Percentiles rank a stretch among this genome's conserved stretches.
phyloP scores from a whole-genome alignment of 2,113 vertebrate species.

The Dolichallabes microphthalmus region DNA sequence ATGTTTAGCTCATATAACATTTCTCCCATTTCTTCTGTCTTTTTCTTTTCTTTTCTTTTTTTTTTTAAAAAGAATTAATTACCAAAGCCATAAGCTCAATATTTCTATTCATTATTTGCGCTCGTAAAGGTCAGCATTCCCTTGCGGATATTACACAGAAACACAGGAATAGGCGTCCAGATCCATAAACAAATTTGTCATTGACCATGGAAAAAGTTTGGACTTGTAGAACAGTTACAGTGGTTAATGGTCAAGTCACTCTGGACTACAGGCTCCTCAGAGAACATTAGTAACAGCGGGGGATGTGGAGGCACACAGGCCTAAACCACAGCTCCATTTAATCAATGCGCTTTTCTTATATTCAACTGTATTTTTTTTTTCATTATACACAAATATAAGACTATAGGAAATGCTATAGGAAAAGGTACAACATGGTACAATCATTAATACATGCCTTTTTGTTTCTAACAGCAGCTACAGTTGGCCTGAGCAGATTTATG shows the following conservation, averaged over 20 bases:
- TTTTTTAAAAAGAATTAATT: constrained; percentile 43
- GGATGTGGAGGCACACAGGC: background rate
- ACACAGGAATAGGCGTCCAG: constrained; percentile 41
- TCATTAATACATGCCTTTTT: background rate
- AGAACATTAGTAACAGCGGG: constrained; percentile 17
- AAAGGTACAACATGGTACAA: background rate
- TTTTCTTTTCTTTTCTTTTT: constrained; percentile 5
- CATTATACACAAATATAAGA: background rate
- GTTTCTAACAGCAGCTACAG: background rate
- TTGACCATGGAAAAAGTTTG: constrained; percentile 27
- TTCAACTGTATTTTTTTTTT: background rate
- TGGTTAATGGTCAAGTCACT: constrained; percentile 37
- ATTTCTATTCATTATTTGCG: constrained; percentile 38
- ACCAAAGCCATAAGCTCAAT: constrained; percentile 46
- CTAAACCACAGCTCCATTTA: constrained; percentile 2
- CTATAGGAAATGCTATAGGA: background rate
- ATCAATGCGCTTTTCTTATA: background rate
- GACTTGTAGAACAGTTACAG: constrained; percentile 36
- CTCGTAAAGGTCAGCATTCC: constrained; percentile 44
- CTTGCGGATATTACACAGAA: constrained; percentile 33
- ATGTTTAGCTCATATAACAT: constrained; percentile 21
- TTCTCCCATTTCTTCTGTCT: background rate
- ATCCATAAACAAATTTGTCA: constrained; percentile 53
- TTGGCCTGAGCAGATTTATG: background rate
- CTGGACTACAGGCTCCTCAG: background rate